Evolutionary conservation across 2,113 vertebrate genomes (phyloP).

Genomic region (Lepus europaeus): DNA sequence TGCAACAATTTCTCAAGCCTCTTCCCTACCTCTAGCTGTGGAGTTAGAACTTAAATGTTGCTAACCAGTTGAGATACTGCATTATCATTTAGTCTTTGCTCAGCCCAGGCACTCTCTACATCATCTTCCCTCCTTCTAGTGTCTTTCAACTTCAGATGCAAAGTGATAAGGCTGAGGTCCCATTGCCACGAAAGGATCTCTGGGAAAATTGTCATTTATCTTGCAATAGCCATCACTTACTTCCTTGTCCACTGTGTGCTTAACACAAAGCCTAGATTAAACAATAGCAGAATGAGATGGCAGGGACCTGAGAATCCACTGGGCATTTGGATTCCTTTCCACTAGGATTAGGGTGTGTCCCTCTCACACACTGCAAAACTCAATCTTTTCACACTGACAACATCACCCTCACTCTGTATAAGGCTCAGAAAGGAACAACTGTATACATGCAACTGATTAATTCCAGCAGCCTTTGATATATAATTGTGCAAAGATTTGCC

Average conservation of each 20-base stretch:
- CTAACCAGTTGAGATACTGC: neutral
- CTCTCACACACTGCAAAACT: slow-evolving; percentile 47
- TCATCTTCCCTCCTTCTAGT: neutral
- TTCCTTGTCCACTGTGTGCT: neutral
- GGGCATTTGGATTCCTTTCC: neutral
- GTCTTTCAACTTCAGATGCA: neutral
- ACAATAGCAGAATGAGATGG: neutral
- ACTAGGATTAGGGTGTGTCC: too few relatives aligned
- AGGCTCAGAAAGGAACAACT: slow-evolving; percentile 63
- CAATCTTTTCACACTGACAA: neutral
- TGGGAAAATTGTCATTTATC: slow-evolving; percentile 38
- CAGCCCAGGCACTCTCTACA: neutral
- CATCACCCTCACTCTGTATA: neutral
- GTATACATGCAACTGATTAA: slow-evolving; percentile 81
- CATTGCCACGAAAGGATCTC: slow-evolving; percentile 29
- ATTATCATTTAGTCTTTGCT: neutral
- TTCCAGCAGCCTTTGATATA: slow-evolving; percentile 85
- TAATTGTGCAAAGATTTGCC: slow-evolving; percentile 81
- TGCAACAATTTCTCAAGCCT: neutral
- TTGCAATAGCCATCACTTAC: neutral
- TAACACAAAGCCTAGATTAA: neutral
- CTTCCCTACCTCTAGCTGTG: neutral
- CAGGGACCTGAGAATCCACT: neutral
- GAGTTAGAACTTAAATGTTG: neutral
- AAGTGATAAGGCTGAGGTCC: neutral